Evolutionary conservation across 2,888 invertebrate genomes (phyloP), one percentile per base, ranked within the genome.

Genomic region (Elmis aenea): DNA sequence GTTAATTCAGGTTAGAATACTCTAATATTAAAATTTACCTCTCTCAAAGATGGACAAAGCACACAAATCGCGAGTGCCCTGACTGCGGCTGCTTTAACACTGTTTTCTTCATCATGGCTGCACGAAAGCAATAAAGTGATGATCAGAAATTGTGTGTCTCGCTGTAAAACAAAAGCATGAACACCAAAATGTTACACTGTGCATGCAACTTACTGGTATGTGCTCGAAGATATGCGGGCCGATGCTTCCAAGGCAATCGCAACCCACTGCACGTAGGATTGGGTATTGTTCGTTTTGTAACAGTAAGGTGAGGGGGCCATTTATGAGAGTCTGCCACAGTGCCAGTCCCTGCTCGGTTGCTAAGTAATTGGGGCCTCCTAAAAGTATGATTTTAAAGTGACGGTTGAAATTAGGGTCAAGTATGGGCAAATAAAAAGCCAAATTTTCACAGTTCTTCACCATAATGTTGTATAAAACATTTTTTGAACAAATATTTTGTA

Each of bases 171-270:
- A 30, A 42, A 37, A 18, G 15, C 6, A 30, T 8, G n/a, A n/a
- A n/a, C n/a, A n/a, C n/a, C n/a, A n/a, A 10, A 23, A 20, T 8
- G 1, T n/a, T 12, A 13, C 23, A 6, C 5, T 9, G 3, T 9
- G 5, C 14, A 9, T 6, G 12, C 13, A 11, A 29, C 38, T 35
- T 39, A 43, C 43, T 3, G 33, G 74, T 38, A 89, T 64, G 46
- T 77, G 75, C 46, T 81, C 80, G 51, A 87, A 88, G 6, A 81
- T 74, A 20, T 72, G 70, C 14, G 79, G 73, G 2, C 86, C 87
- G 37, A 92, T 81, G 54, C 85, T 88, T 1, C 88, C 84, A 26
- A 92, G 69, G 52, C 89, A 87, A 64, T 91, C 87, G 62, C 90
- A 86, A 1, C 77, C 76, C 0, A 74, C 67, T 0, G 77, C 72